phyloP scores from a whole-genome alignment of 37 sponge, comb jelly and placozoan genomes.

The Spongilla lacustris region DNA sequence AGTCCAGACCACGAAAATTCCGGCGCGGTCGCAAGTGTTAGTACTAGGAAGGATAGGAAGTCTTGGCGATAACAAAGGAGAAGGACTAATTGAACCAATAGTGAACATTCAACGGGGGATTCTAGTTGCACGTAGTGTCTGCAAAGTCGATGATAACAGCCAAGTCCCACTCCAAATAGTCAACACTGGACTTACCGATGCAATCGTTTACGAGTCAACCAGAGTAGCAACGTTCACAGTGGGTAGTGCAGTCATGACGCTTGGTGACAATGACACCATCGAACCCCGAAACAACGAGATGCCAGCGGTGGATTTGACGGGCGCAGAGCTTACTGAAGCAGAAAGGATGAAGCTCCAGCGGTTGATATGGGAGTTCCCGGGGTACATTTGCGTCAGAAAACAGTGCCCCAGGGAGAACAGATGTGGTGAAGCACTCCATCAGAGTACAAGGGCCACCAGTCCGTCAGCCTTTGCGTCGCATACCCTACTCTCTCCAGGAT shows the following conservation, averaged over 20 bases:
- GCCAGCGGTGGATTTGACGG: background rate
- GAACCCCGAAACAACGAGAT: background rate
- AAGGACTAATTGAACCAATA: conserved; percentile 9
- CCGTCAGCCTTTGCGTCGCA: conserved; percentile 19
- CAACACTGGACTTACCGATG: conserved; percentile 3
- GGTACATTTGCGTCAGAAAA: conserved; percentile 5
- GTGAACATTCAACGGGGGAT: background rate
- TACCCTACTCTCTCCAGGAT: conserved; percentile 8
- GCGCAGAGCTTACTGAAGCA: background rate
- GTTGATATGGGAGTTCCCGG: conserved; percentile 6
- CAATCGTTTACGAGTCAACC: conserved; percentile 1
- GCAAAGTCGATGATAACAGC: background rate
- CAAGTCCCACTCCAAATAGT: conserved; percentile 6
- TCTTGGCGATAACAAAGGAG: background rate
- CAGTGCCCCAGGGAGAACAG: too few relatives aligned
- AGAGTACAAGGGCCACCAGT: conserved; percentile 3
- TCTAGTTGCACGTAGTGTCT: conserved; percentile 17
- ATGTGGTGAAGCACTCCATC: conserved; percentile 29
- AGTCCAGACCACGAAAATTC: conserved; percentile 6
- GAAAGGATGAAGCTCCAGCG: conserved; percentile 5
- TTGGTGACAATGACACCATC: background rate
- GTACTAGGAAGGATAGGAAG: background rate
- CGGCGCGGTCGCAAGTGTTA: background rate
- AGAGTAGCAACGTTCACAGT: background rate
- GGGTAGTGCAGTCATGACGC: background rate